Evolutionary conservation across 2,797 vertebrate species (phyloP), one percentile per base, ranked within the genome.

Genomic region (Gouania willdenowi): DNA sequence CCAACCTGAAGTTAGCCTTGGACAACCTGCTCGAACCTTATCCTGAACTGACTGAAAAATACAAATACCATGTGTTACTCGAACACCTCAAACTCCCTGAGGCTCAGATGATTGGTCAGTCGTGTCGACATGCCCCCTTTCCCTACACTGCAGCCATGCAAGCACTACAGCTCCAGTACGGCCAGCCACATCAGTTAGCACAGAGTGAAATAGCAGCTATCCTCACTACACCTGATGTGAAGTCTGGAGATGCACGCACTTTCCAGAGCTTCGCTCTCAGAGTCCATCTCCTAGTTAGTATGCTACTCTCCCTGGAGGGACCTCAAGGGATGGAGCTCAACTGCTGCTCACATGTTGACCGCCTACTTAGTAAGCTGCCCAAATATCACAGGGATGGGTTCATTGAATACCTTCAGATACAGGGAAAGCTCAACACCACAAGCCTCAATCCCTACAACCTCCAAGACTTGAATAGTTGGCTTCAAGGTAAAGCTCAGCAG

Each of bases 81-180:
- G 37, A 49, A 13, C 23, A 34, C 3, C 37, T 49, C 12, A 40
- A 37, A 8, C 18, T 45, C 4, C 23, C 30, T 5, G 41, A 44
- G 5, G 32, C 42, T 1, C 18, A 45, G 12, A 29, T 23, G 21
- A 37, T 37, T 4, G 26, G 21, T 1, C 33, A 48, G 35, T 39
- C 22, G n/a, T 48, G 35, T 10, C 3, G 16, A 5, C 35, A 39
- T 13, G 4, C 39, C 8, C 34, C 35, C 14, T 25, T 3, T 21
- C 34, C 27, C 3, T 39, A 39, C 11, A 4, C 45, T 25, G 35
- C 45, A 4, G 16, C 35, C 5, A 46, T 37, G 22, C 16, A 43
- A 1, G 15, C 41, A 4, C 2, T 44, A 14, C 41, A 35, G 31
- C 12, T 46, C 0, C 43, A 45, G 9, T 45, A 45, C 11, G 41